Conservation (phyloP, 2,888 invertebrate species). For the Tachina grossa region DNA sequence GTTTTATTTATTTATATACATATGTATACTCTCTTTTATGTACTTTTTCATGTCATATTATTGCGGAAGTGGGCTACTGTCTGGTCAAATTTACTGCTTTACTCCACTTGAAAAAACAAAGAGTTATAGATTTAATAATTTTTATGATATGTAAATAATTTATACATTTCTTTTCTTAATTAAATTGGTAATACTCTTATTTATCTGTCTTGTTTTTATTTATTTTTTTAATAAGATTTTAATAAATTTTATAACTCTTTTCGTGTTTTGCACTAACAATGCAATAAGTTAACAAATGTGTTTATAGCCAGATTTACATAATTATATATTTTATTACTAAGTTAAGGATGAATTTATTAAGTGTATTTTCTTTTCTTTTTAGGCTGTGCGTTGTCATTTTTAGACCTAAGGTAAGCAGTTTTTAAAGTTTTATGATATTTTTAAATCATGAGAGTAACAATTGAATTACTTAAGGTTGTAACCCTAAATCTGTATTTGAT, state of each 20-base stretch:
- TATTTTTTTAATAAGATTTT: not conserved
- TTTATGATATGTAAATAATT: not conserved
- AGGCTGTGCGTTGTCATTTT: not conserved
- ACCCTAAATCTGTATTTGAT: not conserved
- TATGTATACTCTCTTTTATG: constrained; percentile 6
- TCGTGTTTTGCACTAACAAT: not conserved
- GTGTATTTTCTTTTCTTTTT: not conserved
- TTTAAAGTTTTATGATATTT: no score
- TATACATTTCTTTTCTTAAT: constrained; percentile 34
- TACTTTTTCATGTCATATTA: constrained; percentile 32
- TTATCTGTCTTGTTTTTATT: not conserved
- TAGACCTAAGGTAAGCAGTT: not conserved
- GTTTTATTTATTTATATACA: constrained; percentile 46
- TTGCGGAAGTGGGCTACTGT: constrained; percentile 67
- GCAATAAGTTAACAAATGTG: constrained; percentile 17
- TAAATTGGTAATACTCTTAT: constrained; percentile 30
- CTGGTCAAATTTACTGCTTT: constrained; percentile 47
- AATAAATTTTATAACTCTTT: constrained; percentile 14
- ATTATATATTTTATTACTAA: not conserved
- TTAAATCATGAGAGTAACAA: not conserved
- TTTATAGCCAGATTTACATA: not conserved
- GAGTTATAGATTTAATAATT: constrained; percentile 14
- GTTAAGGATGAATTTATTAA: not conserved
- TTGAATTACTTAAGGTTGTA: not conserved
- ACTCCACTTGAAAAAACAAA: constrained; percentile 20